Percentiles rank a stretch among this genome's conserved stretches.
phyloP scores from a whole-genome alignment of 2,888 invertebrate species.

The Coecobrya sp. region DNA sequence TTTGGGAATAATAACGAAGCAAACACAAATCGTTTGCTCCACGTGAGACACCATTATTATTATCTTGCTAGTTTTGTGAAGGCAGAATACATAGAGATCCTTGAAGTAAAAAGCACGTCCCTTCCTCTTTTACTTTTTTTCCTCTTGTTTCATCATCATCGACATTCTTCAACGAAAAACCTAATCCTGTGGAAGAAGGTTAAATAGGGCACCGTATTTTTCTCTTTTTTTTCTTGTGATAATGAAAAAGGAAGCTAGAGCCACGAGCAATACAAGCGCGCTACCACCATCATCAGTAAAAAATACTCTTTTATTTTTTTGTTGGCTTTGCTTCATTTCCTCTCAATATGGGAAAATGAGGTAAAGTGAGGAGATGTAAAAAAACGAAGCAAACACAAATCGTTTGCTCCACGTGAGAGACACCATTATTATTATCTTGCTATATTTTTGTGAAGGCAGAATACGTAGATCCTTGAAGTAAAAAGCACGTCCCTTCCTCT shows the following conservation, averaged over 20 bases:
- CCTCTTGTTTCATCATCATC: background rate
- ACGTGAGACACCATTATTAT: constrained; percentile 39
- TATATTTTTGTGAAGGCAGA: background rate
- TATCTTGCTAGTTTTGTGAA: background rate
- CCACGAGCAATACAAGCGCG: background rate
- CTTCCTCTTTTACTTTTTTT: background rate
- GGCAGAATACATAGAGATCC: background rate
- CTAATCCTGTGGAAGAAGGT: constrained; percentile 32
- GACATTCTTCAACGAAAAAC: background rate
- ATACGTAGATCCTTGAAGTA: background rate
- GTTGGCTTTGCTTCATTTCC: background rate
- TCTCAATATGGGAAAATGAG: background rate
- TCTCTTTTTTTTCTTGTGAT: background rate
- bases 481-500: background rate
- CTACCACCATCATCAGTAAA: too few relatives aligned
- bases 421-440: constrained; percentile 11
- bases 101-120: background rate
- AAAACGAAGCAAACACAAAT: constrained; percentile 26
- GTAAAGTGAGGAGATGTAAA: constrained; percentile 29
- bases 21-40: constrained; percentile 40
- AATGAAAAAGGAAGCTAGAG: background rate
- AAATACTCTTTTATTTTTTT: too few relatives aligned
- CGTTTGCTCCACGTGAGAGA: constrained; percentile 35
- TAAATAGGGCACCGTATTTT: constrained; percentile 16
- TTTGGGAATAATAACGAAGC: constrained; percentile 16